phyloP scores from a whole-genome alignment of 2,888 invertebrate species.

The Melinopterus prodromus region DNA sequence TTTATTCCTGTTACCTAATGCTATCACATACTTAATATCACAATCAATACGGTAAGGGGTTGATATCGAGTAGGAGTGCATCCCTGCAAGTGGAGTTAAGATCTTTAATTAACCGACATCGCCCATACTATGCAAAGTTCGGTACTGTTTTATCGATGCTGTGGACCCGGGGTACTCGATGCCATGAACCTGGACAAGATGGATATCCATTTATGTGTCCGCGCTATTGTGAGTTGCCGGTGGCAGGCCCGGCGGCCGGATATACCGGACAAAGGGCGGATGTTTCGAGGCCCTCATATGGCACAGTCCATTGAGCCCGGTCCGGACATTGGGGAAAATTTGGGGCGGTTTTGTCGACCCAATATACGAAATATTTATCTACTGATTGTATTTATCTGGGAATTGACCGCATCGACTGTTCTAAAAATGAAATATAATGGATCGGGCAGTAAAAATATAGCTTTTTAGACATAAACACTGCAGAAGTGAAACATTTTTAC shows the following conservation, averaged over 20 bases:
- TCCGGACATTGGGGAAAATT: background rate
- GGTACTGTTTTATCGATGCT: background rate
- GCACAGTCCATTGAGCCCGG: background rate
- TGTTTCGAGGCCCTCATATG: background rate
- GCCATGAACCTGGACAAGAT: background rate
- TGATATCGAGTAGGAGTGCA: background rate
- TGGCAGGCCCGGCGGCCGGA: background rate
- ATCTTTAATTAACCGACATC: background rate
- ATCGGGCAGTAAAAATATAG: background rate
- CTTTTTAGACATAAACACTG: background rate
- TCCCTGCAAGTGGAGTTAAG: background rate
- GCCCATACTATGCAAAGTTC: background rate
- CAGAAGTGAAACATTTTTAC: no score
- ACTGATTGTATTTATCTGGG: background rate
- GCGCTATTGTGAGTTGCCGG: background rate
- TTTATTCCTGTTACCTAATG: background rate
- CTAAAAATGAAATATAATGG: background rate
- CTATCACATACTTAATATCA: background rate
- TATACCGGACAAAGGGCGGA: background rate
- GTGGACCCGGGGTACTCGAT: background rate
- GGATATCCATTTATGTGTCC: background rate
- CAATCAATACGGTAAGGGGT: background rate
- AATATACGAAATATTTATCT: background rate
- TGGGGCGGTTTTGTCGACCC: background rate
- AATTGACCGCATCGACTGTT: background rate